Evolutionary conservation across 2,797 vertebrate species (phyloP), one percentile per base, ranked within the genome.

Genomic region (Cygnus olor): DNA sequence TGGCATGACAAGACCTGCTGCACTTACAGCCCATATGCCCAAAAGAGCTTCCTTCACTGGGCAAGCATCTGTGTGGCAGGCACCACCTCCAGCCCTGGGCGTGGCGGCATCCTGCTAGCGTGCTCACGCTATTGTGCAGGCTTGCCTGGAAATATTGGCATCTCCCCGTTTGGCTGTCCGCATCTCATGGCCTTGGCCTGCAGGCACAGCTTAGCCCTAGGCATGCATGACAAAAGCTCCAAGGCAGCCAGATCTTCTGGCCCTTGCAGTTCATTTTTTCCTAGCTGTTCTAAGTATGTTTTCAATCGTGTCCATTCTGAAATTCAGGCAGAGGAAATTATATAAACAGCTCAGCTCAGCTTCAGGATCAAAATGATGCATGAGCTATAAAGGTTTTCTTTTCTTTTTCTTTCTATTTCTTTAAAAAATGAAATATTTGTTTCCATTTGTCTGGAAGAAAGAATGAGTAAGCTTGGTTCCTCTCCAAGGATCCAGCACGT

Each of bases 401-500:
- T 81, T 36, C 63, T 56, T 84, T 70, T 78, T 60, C 82, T 34
- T 60, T 69, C 92, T 88, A 34, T 63, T 79, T 80, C 86, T 94
- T 72, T 70, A 60, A 72, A 65, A 86, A 86, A 60, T 66, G 38
- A 90, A 86, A n/a, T 49, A 95, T 92, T 96, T 96, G 32, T 94
- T 94, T 91, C 84, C 56, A 69, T 92, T 95, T 91, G 54, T 80
- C 95, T 90, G 72, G 60, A 84, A 79, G 77, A 60, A 90, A 92
- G 81, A 91, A 79, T 42, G 63, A 92, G 85, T 85, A 76, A 87
- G 71, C 42, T 61, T 89, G 90, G 66, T 63, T 85, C 28, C 7
- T 36, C 47, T 92, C 94, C 96, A 94, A 91, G 53, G 80, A 78
- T 71, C n/a, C 53, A 90, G 68, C 42, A 53, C 14, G 71, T 66